A percentile compares a stretch with the other conserved stretches of the same genome.
These are phyloP conservation scores for Callorhinus ursinus DNA, from an alignment of 2,113 vertebrate genomes.

Conservation along the genomic window DNA sequence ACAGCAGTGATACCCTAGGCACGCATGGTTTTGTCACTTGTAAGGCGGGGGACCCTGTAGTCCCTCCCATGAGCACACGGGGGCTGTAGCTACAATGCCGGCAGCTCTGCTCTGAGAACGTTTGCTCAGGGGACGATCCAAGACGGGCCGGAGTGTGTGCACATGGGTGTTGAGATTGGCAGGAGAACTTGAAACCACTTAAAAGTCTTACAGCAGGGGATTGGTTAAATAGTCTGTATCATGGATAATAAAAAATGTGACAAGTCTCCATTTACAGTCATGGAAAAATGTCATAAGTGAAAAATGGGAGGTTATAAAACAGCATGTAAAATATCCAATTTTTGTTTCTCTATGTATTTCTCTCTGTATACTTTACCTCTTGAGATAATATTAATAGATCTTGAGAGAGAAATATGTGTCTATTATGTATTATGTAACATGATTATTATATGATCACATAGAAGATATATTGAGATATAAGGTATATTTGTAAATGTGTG, in stretches of 20 bases:
- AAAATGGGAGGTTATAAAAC: neutral
- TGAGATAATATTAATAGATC: no score
- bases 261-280: no score
- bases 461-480: fast-evolving
- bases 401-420: no score
- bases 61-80: neutral
- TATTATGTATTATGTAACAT: no score
- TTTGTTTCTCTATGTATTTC: neutral
- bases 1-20: fast-evolving
- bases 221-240: fast-evolving
- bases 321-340: neutral
- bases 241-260: neutral
- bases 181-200: neutral
- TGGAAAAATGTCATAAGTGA: neutral
- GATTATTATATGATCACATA: fast-evolving
- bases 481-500: fast-evolving
- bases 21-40: neutral
- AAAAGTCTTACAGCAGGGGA: neutral
- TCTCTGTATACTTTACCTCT: neutral
- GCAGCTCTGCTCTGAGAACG: neutral
- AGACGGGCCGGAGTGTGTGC: neutral
- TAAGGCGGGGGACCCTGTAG: neutral
- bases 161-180: neutral
- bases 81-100: neutral
- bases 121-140: neutral